These are phyloP conservation scores for Psittacara wagleri DNA, from an alignment of 2,113 vertebrate genomes.

Conservation along the genomic window DNA sequence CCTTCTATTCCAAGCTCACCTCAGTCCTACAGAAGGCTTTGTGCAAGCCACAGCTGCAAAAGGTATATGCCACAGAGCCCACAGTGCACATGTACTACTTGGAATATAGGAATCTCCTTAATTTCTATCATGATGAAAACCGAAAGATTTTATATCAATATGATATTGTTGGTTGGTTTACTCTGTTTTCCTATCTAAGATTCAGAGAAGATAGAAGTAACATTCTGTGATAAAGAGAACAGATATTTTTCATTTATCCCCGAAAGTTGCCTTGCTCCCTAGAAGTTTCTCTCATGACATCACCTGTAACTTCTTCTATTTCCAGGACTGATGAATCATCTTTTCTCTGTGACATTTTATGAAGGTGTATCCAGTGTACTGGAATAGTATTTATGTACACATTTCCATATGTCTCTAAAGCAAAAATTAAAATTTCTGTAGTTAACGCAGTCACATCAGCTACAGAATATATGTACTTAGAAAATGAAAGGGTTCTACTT, in stretches of 20 bases:
- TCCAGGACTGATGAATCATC: background rate
- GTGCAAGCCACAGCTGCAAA: background rate
- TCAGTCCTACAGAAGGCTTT: background rate
- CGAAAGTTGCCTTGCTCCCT: background rate
- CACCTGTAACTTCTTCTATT: background rate
- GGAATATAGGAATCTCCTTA: background rate
- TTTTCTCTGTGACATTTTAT: background rate
- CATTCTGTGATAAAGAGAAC: background rate
- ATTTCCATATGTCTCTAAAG: background rate
- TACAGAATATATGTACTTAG: background rate
- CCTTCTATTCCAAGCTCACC: background rate
- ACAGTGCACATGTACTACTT: background rate
- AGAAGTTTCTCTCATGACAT: background rate
- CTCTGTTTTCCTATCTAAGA: background rate
- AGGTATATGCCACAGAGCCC: too few species aligned
- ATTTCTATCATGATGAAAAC: background rate
- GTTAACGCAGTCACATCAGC: background rate
- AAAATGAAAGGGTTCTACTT: constrained; percentile 13
- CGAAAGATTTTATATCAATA: background rate
- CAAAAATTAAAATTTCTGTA: constrained; percentile 31
- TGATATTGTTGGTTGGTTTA: background rate
- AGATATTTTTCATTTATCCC: background rate
- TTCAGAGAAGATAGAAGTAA: background rate
- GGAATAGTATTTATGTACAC: background rate
- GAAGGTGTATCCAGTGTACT: background rate